phyloP scores from a whole-genome alignment of 1,140 invertebrate genomes.

The Drosophila tropicalis region DNA sequence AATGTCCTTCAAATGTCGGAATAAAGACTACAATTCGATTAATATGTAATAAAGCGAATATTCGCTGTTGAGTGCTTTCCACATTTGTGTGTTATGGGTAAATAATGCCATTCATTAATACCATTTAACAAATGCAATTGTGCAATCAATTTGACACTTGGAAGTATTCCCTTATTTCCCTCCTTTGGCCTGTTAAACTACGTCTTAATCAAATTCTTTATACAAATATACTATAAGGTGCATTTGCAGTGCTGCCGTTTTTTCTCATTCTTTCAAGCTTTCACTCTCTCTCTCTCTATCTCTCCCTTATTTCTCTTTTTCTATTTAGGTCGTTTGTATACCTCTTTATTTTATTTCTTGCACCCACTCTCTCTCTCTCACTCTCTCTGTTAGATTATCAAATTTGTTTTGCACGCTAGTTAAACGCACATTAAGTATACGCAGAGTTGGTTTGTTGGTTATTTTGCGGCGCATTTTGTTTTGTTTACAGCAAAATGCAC shows the following conservation, averaged over 20 bases:
- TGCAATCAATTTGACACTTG: constrained; percentile 75
- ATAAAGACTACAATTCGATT: not conserved
- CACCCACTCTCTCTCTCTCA: constrained; percentile 2
- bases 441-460: constrained; percentile 38
- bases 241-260: not conserved
- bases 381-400: constrained; percentile 16
- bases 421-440: constrained; percentile 67
- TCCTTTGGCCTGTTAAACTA: not conserved
- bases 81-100: constrained; percentile 11
- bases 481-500: constrained; percentile 40
- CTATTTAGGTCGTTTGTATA: not conserved
- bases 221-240: constrained; percentile 8
- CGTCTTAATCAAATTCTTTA: constrained; percentile 15
- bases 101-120: constrained; percentile 66
- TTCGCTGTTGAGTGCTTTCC: not conserved
- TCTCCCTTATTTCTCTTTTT: not conserved
- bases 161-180: constrained; percentile 27
- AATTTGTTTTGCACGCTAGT: constrained; percentile 43
- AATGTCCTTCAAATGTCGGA: not conserved
- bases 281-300: not conserved
- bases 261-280: not conserved
- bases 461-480: constrained; percentile 58
- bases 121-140: constrained; percentile 51
- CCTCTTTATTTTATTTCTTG: not conserved
- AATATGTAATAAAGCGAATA: not conserved